These are phyloP conservation scores for Margaritifera margaritifera DNA, from an alignment of 2,888 invertebrate species.

Conservation along the genomic window DNA sequence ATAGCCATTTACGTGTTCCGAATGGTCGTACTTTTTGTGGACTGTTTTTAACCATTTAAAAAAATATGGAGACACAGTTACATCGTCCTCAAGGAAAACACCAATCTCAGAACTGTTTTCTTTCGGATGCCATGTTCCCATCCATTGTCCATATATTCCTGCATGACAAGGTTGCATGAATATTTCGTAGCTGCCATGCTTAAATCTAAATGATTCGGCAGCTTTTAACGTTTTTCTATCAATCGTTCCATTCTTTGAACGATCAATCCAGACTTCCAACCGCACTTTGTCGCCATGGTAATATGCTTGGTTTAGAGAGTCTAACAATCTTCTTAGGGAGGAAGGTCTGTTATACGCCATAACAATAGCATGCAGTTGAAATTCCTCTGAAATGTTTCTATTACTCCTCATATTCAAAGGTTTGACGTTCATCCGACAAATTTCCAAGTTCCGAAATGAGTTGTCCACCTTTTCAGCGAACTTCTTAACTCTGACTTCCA, in stretches of 20 bases:
- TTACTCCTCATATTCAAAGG: no score
- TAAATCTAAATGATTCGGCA: conserved; percentile 29
- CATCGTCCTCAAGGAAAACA: conserved; percentile 62
- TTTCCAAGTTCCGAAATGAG: no score
- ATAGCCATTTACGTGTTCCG: conserved; percentile 47
- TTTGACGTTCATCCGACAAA: no score
- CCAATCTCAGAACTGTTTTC: conserved; percentile 52
- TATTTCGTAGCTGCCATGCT: conserved; percentile 32
- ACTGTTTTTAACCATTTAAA: conserved; percentile 58
- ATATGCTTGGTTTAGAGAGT: conserved; percentile 35
- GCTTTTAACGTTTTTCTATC: conserved; percentile 19
- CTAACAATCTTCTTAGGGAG: conserved; percentile 32
- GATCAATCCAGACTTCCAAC: conserved; percentile 47
- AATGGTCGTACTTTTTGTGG: conserved; percentile 46
- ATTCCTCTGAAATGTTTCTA: no score
- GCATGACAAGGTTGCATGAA: conserved; percentile 35
- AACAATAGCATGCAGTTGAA: conserved; percentile 34
- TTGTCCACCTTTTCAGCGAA: no score
- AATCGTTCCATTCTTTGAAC: conserved; percentile 28
- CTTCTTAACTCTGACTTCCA: no score
- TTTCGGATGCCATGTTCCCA: conserved; percentile 53
- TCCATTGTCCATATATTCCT: conserved; percentile 50
- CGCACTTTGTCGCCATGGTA: conserved; percentile 30
- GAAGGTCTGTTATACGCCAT: conserved; percentile 37
- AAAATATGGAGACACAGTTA: conserved; percentile 53